These are phyloP conservation scores for Sapayoa aenigma DNA, from an alignment of 2,113 vertebrate species.

Conservation along the genomic window DNA sequence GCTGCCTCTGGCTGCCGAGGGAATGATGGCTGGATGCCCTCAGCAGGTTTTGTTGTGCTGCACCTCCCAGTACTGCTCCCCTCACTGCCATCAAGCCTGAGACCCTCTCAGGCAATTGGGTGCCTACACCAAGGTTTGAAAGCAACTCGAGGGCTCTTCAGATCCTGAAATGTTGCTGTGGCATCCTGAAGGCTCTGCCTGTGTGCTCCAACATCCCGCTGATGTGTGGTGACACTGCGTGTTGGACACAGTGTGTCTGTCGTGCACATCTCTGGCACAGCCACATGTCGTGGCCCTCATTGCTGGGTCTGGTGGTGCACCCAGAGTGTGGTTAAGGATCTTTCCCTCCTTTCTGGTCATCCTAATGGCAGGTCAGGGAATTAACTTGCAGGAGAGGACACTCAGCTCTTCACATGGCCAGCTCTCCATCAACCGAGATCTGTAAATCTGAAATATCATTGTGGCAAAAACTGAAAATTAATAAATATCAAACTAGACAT, in stretches of 20 bases:
- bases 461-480: not conserved
- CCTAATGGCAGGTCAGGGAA: not conserved
- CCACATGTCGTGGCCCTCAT: accelerated
- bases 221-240: too few relatives aligned
- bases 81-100: accelerated
- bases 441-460: not conserved
- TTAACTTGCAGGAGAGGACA: not conserved
- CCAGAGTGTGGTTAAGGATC: accelerated
- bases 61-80: not conserved
- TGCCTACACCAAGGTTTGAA: accelerated
- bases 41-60: not conserved
- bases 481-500: not conserved
- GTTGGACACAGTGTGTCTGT: accelerated
- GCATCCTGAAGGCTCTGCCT: not conserved
- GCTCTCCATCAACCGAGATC: not conserved
- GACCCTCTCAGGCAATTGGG: not conserved
- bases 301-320: not conserved
- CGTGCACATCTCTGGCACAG: accelerated
- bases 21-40: accelerated
- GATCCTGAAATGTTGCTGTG: not conserved
- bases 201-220: not conserved
- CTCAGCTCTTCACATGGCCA: accelerated
- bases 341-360: not conserved
- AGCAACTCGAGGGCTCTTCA: accelerated
- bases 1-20: not conserved